Conservation (phyloP, 2,113 vertebrate species). For the Ondatra zibethicus region DNA sequence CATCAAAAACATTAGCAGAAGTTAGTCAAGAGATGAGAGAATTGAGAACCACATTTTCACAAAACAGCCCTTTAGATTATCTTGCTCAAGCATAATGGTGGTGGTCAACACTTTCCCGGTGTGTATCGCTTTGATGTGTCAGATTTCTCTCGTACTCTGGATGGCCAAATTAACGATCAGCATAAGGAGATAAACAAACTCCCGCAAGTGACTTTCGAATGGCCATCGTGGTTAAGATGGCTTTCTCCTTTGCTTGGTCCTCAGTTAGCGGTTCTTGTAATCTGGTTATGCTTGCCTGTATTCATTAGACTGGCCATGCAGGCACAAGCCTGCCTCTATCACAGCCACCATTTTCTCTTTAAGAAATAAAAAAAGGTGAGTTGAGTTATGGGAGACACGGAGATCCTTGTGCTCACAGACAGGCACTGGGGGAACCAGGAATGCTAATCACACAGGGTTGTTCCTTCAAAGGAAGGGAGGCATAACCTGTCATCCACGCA, state of each 20-base stretch:
- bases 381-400: not conserved
- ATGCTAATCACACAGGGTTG: too few relatives aligned
- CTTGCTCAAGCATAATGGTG: too few relatives aligned
- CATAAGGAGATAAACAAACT: not conserved
- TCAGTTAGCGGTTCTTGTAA: not conserved
- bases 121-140: not conserved
- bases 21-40: not conserved
- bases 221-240: not conserved
- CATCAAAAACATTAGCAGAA: not conserved
- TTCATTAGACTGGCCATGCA: not conserved
- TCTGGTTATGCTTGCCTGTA: not conserved
- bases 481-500: not conserved
- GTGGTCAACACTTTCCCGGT: too few relatives aligned
- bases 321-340: not conserved
- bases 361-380: not conserved
- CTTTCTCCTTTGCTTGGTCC: too few relatives aligned
- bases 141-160: not conserved
- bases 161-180: not conserved
- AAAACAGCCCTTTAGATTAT: not conserved
- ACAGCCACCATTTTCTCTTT: not conserved
- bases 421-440: too few relatives aligned
- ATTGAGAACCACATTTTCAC: not conserved
- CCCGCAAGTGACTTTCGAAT: not conserved
- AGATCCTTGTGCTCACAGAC: not conserved
- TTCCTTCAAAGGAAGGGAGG: not conserved